These are phyloP conservation scores for Callorhinus ursinus DNA, from an alignment of 2,113 vertebrate genomes.

Conservation along the genomic window DNA sequence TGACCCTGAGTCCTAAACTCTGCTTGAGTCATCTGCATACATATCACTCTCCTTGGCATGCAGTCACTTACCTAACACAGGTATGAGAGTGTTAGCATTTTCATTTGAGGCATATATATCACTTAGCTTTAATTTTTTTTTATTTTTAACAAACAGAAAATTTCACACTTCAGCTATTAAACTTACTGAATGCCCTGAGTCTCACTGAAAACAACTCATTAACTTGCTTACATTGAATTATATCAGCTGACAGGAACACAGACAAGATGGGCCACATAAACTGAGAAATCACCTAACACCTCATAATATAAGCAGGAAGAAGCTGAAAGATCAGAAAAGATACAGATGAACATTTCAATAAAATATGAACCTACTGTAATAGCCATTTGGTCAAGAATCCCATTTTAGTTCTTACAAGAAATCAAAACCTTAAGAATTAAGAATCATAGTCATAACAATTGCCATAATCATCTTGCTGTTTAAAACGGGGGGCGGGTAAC, in stretches of 20 bases:
- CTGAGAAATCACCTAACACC: background rate
- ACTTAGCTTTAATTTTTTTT: background rate
- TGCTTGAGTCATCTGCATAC: background rate
- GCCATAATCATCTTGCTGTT: background rate
- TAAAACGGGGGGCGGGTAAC: background rate
- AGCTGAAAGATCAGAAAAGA: background rate
- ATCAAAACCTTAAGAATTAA: constrained; percentile 22
- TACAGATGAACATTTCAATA: background rate
- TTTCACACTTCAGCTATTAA: background rate
- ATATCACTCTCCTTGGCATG: background rate
- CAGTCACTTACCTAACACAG: background rate
- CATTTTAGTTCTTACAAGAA: background rate
- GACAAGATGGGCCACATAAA: background rate
- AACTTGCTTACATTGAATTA: background rate
- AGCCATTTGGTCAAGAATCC: background rate
- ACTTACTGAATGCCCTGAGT: background rate
- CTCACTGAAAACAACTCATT: background rate
- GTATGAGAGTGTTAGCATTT: background rate
- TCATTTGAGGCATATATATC: background rate
- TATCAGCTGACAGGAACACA: background rate
- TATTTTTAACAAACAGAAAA: constrained; percentile 1
- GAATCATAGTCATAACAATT: background rate
- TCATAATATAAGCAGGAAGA: background rate
- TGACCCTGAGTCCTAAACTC: background rate
- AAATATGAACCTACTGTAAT: background rate